Percentiles rank a stretch among this genome's conserved stretches.
Evolutionary conservation across 2,113 vertebrate species (phyloP).

Genomic region (Alces alces): DNA sequence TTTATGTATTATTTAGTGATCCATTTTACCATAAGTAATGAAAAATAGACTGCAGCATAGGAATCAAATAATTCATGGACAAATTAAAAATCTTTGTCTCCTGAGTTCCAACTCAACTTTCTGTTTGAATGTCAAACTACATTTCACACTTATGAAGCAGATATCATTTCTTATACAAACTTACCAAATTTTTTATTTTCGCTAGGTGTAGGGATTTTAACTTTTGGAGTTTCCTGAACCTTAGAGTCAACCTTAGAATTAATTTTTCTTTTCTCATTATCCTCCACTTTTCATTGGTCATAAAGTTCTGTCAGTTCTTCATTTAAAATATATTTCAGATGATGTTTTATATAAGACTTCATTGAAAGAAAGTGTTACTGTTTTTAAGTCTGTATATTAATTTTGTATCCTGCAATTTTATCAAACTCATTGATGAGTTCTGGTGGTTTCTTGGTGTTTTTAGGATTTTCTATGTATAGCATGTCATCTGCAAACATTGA

Average conservation of each 20-base stretch:
- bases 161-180: not conserved
- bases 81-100: not conserved
- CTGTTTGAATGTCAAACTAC: not conserved
- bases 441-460: not conserved
- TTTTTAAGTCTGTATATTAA: not conserved
- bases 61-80: not conserved
- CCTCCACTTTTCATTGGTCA: not conserved
- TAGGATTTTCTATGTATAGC: not conserved
- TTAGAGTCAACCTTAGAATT: not conserved
- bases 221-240: not conserved
- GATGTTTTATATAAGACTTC: not conserved
- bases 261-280: not conserved
- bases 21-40: not conserved
- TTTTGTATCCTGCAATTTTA: not conserved
- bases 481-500: not conserved
- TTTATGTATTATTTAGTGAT: not conserved
- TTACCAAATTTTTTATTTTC: not conserved
- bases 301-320: not conserved
- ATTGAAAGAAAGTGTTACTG: not conserved
- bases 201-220: not conserved
- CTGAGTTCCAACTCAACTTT: not conserved
- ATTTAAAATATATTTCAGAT: not conserved
- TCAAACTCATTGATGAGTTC: not conserved
- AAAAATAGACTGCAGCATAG: not conserved
- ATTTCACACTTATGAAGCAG: not conserved